Conservation (phyloP, 2,888 invertebrate species). For the Rhagonycha lutea region DNA sequence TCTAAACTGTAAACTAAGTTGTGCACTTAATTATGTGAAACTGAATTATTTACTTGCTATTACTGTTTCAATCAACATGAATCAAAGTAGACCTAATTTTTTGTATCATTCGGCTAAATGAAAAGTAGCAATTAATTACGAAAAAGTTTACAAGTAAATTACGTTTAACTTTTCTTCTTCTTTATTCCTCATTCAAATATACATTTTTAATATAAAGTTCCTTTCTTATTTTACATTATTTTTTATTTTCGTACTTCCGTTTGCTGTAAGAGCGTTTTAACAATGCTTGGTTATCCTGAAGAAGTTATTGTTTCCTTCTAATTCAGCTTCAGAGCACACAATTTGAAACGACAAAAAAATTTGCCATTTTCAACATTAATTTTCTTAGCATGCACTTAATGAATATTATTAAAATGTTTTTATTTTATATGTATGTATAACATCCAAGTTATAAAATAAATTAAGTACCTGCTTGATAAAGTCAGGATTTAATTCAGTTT, state of each 20-base stretch:
- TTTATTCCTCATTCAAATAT: neutral
- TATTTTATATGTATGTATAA: too few species aligned
- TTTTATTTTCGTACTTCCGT: neutral
- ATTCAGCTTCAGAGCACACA: neutral
- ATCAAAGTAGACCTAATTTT: neutral
- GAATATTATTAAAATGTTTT: neutral
- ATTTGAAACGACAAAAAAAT: neutral
- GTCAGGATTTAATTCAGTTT: too few species aligned
- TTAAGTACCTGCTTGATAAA: too few species aligned
- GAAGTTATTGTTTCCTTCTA: constrained; percentile 4
- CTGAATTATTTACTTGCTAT: neutral
- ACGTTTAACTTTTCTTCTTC: neutral
- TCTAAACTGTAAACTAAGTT: neutral
- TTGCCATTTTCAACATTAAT: neutral
- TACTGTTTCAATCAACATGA: neutral
- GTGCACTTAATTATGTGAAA: neutral
- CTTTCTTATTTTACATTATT: neutral
- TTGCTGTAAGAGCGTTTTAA: constrained; percentile 1
- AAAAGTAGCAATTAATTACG: neutral
- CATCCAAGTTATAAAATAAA: too few species aligned
- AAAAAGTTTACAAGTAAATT: neutral
- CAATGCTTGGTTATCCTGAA: constrained; percentile 4
- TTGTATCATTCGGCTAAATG: neutral
- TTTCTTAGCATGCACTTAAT: neutral
- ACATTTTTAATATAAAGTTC: neutral